Percentiles rank a stretch among this genome's conserved stretches.
Evolutionary conservation across 64 coral and sea anemone species (phyloP).

Genomic region (Stylophora pistillata): DNA sequence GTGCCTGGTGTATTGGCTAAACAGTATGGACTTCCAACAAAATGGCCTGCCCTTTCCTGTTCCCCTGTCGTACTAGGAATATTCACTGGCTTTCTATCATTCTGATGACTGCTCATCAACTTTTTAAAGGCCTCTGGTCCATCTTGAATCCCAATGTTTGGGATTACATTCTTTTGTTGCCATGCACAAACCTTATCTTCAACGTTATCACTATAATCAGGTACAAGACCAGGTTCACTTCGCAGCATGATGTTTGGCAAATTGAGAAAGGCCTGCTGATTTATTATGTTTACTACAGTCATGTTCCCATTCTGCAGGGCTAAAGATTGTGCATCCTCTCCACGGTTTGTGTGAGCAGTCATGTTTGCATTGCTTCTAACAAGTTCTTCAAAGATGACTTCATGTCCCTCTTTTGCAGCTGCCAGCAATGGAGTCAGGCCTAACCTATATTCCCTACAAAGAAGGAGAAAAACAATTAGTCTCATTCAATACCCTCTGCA

Average conservation of each 20-base stretch:
- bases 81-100: not conserved
- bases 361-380: constrained; percentile 38
- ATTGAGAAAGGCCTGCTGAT: constrained; percentile 37
- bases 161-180: not conserved
- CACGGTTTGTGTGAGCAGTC: constrained; percentile 57
- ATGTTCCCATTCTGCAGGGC: constrained; percentile 63
- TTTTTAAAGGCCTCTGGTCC: constrained; percentile 81
- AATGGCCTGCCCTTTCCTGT: not conserved
- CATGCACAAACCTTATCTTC: not conserved
- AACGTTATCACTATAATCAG: not conserved
- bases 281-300: constrained; percentile 67
- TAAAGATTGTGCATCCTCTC: constrained; percentile 52
- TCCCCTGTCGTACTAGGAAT: constrained; percentile 17
- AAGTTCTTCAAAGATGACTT: constrained; percentile 70
- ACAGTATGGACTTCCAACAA: not conserved
- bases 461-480: not conserved
- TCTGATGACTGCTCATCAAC: not conserved
- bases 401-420: constrained; percentile 77
- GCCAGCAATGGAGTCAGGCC: constrained; percentile 68
- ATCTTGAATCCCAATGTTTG: constrained; percentile 50
- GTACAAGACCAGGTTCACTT: constrained; percentile 69
- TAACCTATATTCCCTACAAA: constrained; percentile 49
- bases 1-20: not conserved
- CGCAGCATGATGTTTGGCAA: constrained; percentile 44
- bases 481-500: too few relatives aligned